Conservation (phyloP, 2,113 vertebrate genomes). For the Ciconia stormi region DNA sequence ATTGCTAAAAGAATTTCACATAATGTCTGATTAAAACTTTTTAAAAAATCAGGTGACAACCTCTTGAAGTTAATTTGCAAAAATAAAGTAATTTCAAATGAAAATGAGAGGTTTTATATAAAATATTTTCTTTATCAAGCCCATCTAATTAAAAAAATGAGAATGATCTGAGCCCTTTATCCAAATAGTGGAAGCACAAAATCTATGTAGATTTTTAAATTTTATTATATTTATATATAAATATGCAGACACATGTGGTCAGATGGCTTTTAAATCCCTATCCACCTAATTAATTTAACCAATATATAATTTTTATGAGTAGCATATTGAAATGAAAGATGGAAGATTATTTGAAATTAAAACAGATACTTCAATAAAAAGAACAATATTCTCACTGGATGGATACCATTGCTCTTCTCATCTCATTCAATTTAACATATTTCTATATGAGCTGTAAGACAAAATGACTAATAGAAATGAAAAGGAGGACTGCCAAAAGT, state of each 20-base stretch:
- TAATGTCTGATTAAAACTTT: background rate
- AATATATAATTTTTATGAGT: background rate
- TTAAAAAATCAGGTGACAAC: background rate
- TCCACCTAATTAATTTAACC: background rate
- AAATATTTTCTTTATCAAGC: background rate
- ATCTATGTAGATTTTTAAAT: background rate
- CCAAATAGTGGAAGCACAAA: background rate
- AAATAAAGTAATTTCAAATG: background rate
- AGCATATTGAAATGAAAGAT: background rate
- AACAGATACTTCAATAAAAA: conserved; percentile 6
- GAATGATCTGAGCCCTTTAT: background rate
- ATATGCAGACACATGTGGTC: background rate
- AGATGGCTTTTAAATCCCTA: background rate
- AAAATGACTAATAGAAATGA: conserved; percentile 3
- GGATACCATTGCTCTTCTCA: background rate
- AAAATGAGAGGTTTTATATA: background rate
- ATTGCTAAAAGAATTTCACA: background rate
- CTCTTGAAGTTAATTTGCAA: background rate
- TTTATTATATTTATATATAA: background rate
- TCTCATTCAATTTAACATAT: background rate
- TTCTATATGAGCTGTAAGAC: conserved; percentile 22
- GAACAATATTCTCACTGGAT: background rate
- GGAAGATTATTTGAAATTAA: conserved; percentile 29
- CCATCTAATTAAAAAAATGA: background rate
- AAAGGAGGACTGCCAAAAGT: conserved; percentile 6